Percentiles rank a stretch among this genome's conserved stretches.
These are phyloP conservation scores for Lasius platythorax DNA, from an alignment of 2,888 invertebrate species.

Conservation along the genomic window DNA sequence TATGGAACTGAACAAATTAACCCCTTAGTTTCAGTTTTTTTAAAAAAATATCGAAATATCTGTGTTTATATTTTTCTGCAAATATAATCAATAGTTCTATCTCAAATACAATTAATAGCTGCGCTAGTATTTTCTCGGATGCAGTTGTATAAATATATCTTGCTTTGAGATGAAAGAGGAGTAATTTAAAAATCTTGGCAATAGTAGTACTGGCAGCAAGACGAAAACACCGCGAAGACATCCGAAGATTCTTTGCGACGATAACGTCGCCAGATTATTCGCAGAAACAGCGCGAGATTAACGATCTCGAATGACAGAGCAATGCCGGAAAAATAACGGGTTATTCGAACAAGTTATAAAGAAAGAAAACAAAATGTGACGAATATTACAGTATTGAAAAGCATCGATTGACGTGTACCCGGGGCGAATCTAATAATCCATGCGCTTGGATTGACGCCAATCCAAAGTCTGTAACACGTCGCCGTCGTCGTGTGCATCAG, in stretches of 20 bases:
- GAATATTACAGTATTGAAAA: conserved; percentile 69
- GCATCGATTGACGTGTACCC: conserved; percentile 72
- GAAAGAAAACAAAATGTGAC: conserved; percentile 62
- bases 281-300: conserved; percentile 30
- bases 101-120: neutral
- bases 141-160: neutral
- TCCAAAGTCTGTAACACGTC: conserved; percentile 74
- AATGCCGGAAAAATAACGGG: conserved; percentile 18
- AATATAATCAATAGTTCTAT: neutral
- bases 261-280: conserved; percentile 31
- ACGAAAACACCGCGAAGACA: neutral
- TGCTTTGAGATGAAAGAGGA: neutral
- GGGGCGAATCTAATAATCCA: conserved; percentile 78
- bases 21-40: neutral
- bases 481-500: conserved; percentile 44
- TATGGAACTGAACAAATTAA: neutral
- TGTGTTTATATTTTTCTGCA: neutral
- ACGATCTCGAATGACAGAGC: neutral
- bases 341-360: conserved; percentile 38
- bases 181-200: conserved; percentile 12
- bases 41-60: neutral
- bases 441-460: conserved; percentile 79
- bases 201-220: neutral
- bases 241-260: conserved; percentile 16
- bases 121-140: neutral